Base-by-base conservation (phyloP, 2,797 vertebrate genomes). In the Semaprochilodus insignis region DNA sequence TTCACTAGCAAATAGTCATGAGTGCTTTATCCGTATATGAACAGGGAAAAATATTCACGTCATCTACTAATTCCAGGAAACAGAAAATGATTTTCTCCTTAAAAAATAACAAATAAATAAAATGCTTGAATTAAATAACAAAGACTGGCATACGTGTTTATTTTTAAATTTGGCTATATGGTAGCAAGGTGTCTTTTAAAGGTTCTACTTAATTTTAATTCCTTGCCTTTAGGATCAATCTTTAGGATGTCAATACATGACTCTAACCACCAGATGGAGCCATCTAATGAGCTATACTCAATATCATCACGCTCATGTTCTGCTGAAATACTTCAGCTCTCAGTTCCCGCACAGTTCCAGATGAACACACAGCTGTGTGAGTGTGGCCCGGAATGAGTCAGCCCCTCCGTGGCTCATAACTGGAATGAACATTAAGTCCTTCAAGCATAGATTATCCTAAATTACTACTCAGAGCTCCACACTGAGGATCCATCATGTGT, bases 381-480 rank as follows among this genome's bases (percentile, higher is more conserved):
- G 23, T 59, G 67, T 44, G 23, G 62, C 52, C 72, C 63, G 74
- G 55, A 54, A 34, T 70, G 70, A 23, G 83, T 81, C 83, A 75
- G 60, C 44, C 55, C 27, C 16, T 51, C 55, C 57, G 78, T 82
- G 81, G 71, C 81, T 76, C 67, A 57, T 77, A 51, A 51, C 27
- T 79, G 84, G 75, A 81, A 79, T 79, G 80, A 85, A 78, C 48
- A 51, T 70, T 63, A 60, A 65, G 84, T 85, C 65, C 71, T 66
- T 63, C 14, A 55, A 82, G 31, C 51, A 31, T 40, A 74, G 19
- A 23, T 21, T 36, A 70, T 72, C 40, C 72, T 73, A 84, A 79
- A 77, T 84, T 72, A 54, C n/a, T 52, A 62, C 76, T 52, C 63
- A 62, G 21, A 74, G 23, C 62, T 69, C 62, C 17, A 55, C 63